Conservation (phyloP, 2,888 invertebrate genomes). For the Euspilapteryx auroguttella region DNA sequence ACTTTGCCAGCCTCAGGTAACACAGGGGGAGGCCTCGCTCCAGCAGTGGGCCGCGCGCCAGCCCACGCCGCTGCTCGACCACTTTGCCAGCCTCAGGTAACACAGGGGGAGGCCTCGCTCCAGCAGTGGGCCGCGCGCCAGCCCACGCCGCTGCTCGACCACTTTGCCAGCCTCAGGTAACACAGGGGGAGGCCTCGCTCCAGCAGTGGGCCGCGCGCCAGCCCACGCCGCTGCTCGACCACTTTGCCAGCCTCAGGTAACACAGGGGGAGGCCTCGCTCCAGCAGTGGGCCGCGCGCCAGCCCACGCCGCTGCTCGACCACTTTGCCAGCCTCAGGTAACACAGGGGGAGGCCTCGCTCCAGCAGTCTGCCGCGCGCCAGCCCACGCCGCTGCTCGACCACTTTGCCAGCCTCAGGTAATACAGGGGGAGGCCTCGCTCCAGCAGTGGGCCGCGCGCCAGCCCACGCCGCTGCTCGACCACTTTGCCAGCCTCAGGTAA, state of each 20-base stretch:
- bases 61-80: constrained; percentile 85
- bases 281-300: constrained; percentile 79
- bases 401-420: constrained; percentile 79
- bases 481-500: constrained; percentile 79
- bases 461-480: constrained; percentile 85
- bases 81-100: constrained; percentile 79
- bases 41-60: constrained; percentile 97
- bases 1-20: constrained; percentile 79
- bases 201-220: constrained; percentile 79
- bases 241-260: constrained; percentile 79
- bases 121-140: constrained; percentile 79
- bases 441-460: constrained; percentile 79
- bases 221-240: constrained; percentile 85
- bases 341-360: background rate
- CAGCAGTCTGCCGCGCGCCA: constrained; percentile 75
- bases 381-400: constrained; percentile 85
- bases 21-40: constrained; percentile 92
- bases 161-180: constrained; percentile 79
- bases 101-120: background rate
- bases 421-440: background rate
- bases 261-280: background rate
- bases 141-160: constrained; percentile 85
- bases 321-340: constrained; percentile 79
- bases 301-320: constrained; percentile 85
- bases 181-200: background rate